Conservation (phyloP, 2,888 invertebrate species). For the Galeopsomyia nigrocyanea region DNA sequence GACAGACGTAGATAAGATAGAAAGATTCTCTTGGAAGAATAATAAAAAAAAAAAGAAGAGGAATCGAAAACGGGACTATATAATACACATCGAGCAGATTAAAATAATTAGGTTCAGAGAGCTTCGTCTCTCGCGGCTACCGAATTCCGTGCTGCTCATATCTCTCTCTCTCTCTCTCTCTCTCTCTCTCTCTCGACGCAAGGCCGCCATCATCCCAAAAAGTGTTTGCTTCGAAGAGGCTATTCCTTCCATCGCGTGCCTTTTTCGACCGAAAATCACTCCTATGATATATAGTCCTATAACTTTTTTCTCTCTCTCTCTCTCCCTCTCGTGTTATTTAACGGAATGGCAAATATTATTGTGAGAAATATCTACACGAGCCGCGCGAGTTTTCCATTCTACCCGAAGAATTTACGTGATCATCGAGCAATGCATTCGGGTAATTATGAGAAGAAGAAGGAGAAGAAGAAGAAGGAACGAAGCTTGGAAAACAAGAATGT, state of each 20-base stretch:
- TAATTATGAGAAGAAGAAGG: no score
- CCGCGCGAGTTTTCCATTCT: no score
- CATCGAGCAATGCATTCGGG: no score
- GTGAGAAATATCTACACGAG: no score
- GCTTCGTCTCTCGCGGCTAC: slow-evolving; percentile 59
- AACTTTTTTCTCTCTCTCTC: no score
- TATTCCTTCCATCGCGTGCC: not conserved
- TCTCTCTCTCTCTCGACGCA: slow-evolving; percentile 21
- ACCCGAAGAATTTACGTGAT: no score
- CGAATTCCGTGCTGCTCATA: slow-evolving; percentile 68
- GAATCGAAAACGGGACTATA: slow-evolving; percentile 48
- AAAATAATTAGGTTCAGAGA: slow-evolving; percentile 62
- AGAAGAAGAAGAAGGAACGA: not conserved
- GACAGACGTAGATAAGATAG: not conserved
- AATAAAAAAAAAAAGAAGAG: slow-evolving; percentile 16
- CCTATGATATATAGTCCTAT: no score
- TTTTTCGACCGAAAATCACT: no score
- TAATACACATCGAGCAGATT: slow-evolving; percentile 52
- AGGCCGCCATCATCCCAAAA: slow-evolving; percentile 28
- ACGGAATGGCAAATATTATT: no score
- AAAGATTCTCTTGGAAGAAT: not conserved
- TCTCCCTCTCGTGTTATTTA: no score
- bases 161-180: no score
- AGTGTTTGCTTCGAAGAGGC: slow-evolving; percentile 22
- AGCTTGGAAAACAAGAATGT: not conserved